Base-by-base conservation (phyloP, 30 jellyfish, hydroid and myxozoan genomes). In the Chrysaora quinquecirrha region DNA sequence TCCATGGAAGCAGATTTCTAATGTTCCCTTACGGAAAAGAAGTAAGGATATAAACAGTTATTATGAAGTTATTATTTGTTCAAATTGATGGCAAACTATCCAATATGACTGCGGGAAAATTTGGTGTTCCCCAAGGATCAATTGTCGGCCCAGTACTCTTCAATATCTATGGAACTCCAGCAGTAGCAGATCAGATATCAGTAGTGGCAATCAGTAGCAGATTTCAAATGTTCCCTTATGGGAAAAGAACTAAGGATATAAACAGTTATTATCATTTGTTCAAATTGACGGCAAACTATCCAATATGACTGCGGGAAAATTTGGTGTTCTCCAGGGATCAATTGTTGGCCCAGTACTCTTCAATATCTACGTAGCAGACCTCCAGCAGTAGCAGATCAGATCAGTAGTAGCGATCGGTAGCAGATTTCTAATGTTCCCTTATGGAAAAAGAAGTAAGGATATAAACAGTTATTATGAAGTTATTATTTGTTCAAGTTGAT, bases 381-480 rank as follows among this genome's bases (percentile, higher is more conserved):
- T 43, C 9, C 58, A 43, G 58, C 58, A n/a, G n/a, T n/a, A n/a
- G n/a, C n/a, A n/a, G n/a, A n/a, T n/a, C n/a, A n/a, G n/a, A n/a
- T n/a, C n/a, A n/a, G n/a, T n/a, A n/a, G n/a, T n/a, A n/a, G n/a
- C n/a, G n/a, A n/a, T n/a, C n/a, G 63, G 71, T 12, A 94, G 88
- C 27, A 94, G 87, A 23, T 47, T 58, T 47, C 86, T 33, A 18
- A 94, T 83, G 49, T 64, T 84, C 99, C 99, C 97, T 90, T 33
- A 22, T 20, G 35, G 52, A 21, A 33, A n/a, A 33, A 14, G 58
- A 58, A 56, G 49, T 10, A 56, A 3, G 28, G n/a, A n/a, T 56
- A 9, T 10, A 56, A 30, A 25, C 20, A 31, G 16, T 11, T 0
- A 27, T 74, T 66, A 6, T 16, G 7, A 66, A 19, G 21, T 14